These are phyloP conservation scores for Balanococcus diminutus DNA, from an alignment of 2,888 invertebrate genomes.

Conservation along the genomic window DNA sequence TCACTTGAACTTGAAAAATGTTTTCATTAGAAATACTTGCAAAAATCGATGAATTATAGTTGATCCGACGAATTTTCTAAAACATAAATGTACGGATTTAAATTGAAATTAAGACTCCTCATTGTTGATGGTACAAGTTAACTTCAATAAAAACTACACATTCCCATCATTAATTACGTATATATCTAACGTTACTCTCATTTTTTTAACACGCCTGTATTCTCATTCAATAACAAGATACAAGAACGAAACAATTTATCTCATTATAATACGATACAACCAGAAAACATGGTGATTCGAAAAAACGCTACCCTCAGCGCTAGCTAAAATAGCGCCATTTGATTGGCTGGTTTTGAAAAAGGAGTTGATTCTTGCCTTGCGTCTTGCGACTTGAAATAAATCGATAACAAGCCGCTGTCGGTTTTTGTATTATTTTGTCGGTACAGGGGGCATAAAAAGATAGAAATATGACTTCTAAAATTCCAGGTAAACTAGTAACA, in stretches of 20 bases:
- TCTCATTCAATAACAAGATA: constrained; percentile 35
- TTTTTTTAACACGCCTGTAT: constrained; percentile 46
- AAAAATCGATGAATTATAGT: constrained; percentile 8
- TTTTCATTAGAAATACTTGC: neutral
- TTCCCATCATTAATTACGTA: constrained; percentile 43
- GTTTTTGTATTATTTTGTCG: neutral
- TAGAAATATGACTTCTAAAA: too few relatives aligned
- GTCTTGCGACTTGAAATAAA: neutral
- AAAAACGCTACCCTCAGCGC: neutral
- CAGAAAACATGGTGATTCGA: neutral
- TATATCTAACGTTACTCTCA: constrained; percentile 34
- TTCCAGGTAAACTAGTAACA: too few relatives aligned
- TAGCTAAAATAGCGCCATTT: neutral
- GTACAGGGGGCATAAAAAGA: too few relatives aligned
- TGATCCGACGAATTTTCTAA: neutral
- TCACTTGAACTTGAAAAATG: constrained; percentile 19
- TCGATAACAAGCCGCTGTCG: constrained; percentile 14
- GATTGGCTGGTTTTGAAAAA: neutral
- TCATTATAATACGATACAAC: constrained; percentile 20
- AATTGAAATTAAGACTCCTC: neutral
- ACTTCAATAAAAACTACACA: constrained; percentile 29
- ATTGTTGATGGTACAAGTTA: neutral
- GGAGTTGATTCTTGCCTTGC: neutral
- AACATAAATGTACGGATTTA: neutral
- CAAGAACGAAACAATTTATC: constrained; percentile 44